Base-by-base conservation (phyloP, 2,888 invertebrate species). In the Beris morrisii region DNA sequence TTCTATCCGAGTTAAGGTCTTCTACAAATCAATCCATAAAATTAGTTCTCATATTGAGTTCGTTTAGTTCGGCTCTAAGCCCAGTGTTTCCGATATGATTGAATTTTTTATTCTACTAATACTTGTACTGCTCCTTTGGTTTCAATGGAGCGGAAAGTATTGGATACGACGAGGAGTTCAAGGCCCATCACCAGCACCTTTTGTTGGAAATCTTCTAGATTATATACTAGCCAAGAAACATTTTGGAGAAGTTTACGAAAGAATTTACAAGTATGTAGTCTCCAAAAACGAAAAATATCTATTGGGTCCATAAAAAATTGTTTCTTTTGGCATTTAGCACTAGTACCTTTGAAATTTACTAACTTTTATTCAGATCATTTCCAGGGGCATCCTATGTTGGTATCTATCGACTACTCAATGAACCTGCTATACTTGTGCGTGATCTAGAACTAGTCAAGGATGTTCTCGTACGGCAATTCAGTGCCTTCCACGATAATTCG, bases 391-490 rank as follows among this genome's bases (percentile, higher is more conserved):
- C 58, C 15, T 71, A 68, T 48, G 67, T 71, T 22, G 71, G 71
- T 28, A 64, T 71, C 38, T 71, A 71, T 56, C 63, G 67, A 68
- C 56, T 71, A 28, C 57, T 65, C n/a, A 65, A 64, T 44, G 22
- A 55, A 28, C 69, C 69, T 13, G 67, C 69, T 3, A 55, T 71
- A 9, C 28, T 71, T 6, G 53, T 71, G 2, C 67, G 69, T n/a
- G 71, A 71, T 61, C 31, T 71, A 15, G 69, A 71, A 13, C 46
- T 71, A 9, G 56, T 69, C 1, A 69, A 69, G 64, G 64, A 68
- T 32, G 65, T 71, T 38, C 57, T 71, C 13, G 65, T 65, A 4
- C 61, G 63, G 12, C 56, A 69, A 48, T 71, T 71, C 44, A 58
- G 56, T 38, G 46, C 45, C 11, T 69, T 65, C 45, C 67, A 68